Percentiles rank a stretch among this genome's conserved stretches.
Evolutionary conservation across 2,113 vertebrate species (phyloP).

Genomic region (Pteropus alecto): DNA sequence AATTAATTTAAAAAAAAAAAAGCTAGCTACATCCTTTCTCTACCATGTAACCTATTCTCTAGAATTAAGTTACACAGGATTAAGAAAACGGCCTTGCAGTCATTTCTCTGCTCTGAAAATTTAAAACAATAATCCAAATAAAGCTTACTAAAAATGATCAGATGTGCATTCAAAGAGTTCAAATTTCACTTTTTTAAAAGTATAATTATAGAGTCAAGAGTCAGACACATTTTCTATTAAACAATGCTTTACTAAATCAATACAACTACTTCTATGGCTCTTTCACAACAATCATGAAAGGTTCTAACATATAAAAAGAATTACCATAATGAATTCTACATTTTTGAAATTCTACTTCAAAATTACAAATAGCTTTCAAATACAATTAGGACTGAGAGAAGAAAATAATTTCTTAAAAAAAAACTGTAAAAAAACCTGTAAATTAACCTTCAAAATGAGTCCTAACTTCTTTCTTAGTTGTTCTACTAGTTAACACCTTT

Average conservation of each 20-base stretch:
- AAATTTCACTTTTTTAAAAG: conserved; percentile 29
- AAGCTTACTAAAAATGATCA: conserved; percentile 41
- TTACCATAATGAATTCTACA: background rate
- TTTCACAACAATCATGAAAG: background rate
- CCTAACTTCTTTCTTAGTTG: background rate
- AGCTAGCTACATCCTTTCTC: background rate
- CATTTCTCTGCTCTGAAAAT: conserved; percentile 18
- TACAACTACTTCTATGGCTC: background rate
- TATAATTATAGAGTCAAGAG: background rate
- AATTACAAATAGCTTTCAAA: conserved; percentile 16
- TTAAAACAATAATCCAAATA: conserved; percentile 31
- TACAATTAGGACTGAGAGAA: background rate
- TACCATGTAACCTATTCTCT: background rate
- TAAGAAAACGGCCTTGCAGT: background rate
- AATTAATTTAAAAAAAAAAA: too few species aligned
- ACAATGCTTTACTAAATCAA: background rate
- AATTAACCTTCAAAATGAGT: conserved; percentile 38
- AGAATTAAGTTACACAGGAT: background rate
- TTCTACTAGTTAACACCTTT: background rate
- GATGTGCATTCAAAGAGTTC: background rate
- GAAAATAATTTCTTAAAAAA: background rate
- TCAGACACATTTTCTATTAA: conserved; percentile 32
- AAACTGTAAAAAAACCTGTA: background rate
- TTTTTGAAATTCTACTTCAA: background rate
- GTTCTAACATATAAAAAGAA: conserved; percentile 4